These are phyloP conservation scores for Epistrophe eligans DNA, from an alignment of 2,888 invertebrate genomes.

Conservation along the genomic window DNA sequence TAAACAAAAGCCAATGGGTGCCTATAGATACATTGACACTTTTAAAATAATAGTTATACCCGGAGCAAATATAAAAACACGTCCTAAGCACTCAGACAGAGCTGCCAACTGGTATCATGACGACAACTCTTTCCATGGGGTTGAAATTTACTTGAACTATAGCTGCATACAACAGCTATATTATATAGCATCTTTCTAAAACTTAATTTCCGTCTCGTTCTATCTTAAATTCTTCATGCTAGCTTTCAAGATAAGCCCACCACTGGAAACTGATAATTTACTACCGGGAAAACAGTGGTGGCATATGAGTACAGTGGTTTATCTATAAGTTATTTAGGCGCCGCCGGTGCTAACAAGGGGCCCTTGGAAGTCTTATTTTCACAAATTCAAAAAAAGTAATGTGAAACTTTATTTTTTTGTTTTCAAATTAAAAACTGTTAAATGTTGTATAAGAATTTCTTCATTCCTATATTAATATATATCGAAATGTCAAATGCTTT, in stretches of 20 bases:
- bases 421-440: too few relatives aligned
- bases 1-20: slow-evolving; percentile 10
- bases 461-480: too few relatives aligned
- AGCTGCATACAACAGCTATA: background rate
- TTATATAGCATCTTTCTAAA: slow-evolving; percentile 26
- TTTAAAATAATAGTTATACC: background rate
- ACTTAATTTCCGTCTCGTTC: slow-evolving; percentile 17
- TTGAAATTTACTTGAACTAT: slow-evolving; percentile 15
- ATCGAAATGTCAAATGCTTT: too few relatives aligned
- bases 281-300: slow-evolving; percentile 14
- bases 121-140: slow-evolving; percentile 36
- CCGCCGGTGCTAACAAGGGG: too few relatives aligned
- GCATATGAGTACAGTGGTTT: background rate
- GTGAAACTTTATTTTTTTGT: too few relatives aligned
- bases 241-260: slow-evolving; percentile 20
- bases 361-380: too few relatives aligned
- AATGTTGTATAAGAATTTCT: too few relatives aligned
- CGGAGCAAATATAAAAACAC: slow-evolving; percentile 3
- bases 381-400: too few relatives aligned
- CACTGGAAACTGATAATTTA: slow-evolving; percentile 28
- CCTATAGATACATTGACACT: slow-evolving; percentile 17
- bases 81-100: slow-evolving; percentile 19
- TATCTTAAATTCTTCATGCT: background rate
- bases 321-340: background rate
- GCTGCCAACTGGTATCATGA: slow-evolving; percentile 22